Conservation (phyloP, 2,113 vertebrate genomes). For the Orycteropus afer region DNA sequence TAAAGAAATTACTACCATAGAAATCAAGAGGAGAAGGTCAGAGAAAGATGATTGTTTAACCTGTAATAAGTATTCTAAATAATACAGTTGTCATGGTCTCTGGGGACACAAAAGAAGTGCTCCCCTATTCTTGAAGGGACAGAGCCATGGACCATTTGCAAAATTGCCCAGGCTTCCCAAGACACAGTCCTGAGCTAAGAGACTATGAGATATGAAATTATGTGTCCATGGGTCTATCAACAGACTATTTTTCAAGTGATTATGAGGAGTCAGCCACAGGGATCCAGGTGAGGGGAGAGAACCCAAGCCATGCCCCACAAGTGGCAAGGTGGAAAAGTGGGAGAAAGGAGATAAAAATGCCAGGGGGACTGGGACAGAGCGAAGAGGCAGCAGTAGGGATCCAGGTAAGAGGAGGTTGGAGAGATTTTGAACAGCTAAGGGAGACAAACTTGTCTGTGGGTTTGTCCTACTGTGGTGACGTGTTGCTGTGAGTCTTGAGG, state of each 20-base stretch:
- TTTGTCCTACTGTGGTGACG: too few relatives aligned
- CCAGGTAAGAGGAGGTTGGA: too few relatives aligned
- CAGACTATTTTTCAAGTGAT: conserved; percentile 41
- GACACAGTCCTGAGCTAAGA: conserved; percentile 8
- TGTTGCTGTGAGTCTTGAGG: too few relatives aligned
- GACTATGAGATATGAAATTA: neutral
- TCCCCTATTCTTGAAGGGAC: neutral
- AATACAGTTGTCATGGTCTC: neutral
- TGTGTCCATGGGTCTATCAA: neutral
- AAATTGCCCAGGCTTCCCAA: conserved; percentile 11
- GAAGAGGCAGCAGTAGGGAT: too few relatives aligned
- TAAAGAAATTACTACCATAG: conserved; percentile 16
- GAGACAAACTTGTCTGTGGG: too few relatives aligned
- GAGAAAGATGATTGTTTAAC: conserved; percentile 27
- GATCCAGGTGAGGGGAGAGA: too few relatives aligned
- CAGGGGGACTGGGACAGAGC: too few relatives aligned
- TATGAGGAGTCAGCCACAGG: too few relatives aligned
- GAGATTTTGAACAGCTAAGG: too few relatives aligned
- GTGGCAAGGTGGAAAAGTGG: too few relatives aligned
- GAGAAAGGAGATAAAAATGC: too few relatives aligned
- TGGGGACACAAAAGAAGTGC: neutral
- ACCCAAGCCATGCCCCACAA: too few relatives aligned
- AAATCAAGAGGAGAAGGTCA: conserved; percentile 25
- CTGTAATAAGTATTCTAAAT: conserved; percentile 12
- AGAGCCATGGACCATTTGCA: neutral